Evolutionary conservation across 2,113 vertebrate species (phyloP).

Genomic region (Panthera tigris): DNA sequence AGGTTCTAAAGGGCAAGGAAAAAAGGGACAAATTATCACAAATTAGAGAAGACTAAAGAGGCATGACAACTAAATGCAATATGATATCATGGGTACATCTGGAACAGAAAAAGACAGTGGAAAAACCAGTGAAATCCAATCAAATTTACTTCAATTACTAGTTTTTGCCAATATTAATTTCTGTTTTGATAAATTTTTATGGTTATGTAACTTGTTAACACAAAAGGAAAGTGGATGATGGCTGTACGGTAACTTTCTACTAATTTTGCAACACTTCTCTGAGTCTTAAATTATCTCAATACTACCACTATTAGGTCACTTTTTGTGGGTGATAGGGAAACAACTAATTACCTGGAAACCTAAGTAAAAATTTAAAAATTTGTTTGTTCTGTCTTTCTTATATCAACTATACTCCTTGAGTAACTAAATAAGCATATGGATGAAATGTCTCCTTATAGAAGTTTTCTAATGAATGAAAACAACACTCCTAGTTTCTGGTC

Average conservation of each 20-base stretch:
- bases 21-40: neutral
- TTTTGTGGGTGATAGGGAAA: neutral
- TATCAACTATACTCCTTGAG: neutral
- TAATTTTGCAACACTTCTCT: neutral
- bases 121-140: neutral
- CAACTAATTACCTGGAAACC: neutral
- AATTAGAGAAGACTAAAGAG: neutral
- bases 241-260: neutral
- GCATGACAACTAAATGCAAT: neutral
- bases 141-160: neutral
- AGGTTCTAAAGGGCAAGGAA: neutral
- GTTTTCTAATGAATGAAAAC: neutral
- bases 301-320: neutral
- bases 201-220: neutral
- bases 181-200: neutral
- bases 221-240: neutral
- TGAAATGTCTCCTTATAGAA: neutral
- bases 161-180: neutral
- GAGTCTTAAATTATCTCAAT: neutral
- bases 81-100: neutral
- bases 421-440: neutral
- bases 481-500: neutral
- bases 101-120: neutral
- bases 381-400: neutral
- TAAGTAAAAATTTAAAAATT: neutral